Evolutionary conservation across 2,113 vertebrate species (phyloP), one percentile per base, ranked within the genome.

Genomic region (Sinocyclocheilus anshuiensis): DNA sequence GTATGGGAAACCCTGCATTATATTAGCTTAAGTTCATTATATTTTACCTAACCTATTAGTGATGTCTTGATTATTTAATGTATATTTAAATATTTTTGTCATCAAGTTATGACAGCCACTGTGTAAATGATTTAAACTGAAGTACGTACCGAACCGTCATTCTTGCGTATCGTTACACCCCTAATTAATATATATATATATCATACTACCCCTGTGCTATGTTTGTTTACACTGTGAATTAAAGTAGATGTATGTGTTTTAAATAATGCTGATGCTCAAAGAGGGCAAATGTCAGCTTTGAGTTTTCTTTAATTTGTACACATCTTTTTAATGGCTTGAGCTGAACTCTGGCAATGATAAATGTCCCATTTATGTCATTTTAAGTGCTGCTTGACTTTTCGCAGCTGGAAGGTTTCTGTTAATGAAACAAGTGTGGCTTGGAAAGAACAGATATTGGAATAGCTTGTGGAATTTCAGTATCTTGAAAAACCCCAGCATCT

Each of bases 341-440:
- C 77, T 42, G 77, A 36, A 22, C 50, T 42, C 53, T 59, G 77
- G 53, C 77, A 57, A 11, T 80, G 20, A 63, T 42, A 61, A 42
- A 80, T 63, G 33, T 8, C 36, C 26, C 20, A 15, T 79, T 79
- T 79, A 11, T 59, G 29, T 78, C 18, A n/a, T 79, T 61, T 61
- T 61, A 61, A 39, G 22, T 61, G 55, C 55, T 61, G 77, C 20
- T 12, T 61, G 33, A 79, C 55, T 79, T 57, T 77, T 79, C 6
- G 22, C 77, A 59, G 55, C 50, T 78, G 16, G 76, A 57, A 57
- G 48, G 24, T 78, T 78, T 20, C 33, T 63, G 57, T 61, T 79
- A 80, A 80, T 80, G 33, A 80, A 80, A 39, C 53, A 59, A 57
- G 53, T 22, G 29, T 6, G 26, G 48, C 29, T 78, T 39, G 29